Evolutionary conservation across 2,888 invertebrate genomes (phyloP), one percentile per base, ranked within the genome.

Genomic region (Ecdyonurus torrentis): DNA sequence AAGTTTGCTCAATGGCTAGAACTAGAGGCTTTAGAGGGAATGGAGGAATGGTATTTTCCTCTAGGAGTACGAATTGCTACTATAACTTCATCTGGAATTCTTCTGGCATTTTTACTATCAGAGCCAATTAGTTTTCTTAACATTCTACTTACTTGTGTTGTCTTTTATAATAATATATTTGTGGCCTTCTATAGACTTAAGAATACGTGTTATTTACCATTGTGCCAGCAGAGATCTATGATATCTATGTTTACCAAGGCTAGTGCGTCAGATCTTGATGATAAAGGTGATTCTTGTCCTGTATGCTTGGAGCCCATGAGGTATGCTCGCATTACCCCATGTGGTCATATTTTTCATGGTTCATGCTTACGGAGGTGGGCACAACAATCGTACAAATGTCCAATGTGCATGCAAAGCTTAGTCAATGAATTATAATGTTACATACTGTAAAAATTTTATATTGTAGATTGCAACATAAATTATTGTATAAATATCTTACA

Each of bases 41-140:
- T 68, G 60, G 68, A 68, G 55, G 68, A 68, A 62, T 67, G 65
- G 61, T 68, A 66, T 66, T 25, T 67, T 1, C 68, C 68, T 20
- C 58, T 65, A 2, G 50, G 67, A 2, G 52, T 63, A 18, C 59
- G 64, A n/a, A 20, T 58, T 1, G 50, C 60, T 10, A 60, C 66
- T 2, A 58, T 66, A 7, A 20, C 25, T 18, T 61, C 63, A 58
- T 66, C 67, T 23, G 19, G 55, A 22, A 19, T 61, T 5, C 50
- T 65, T n/a, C 59, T 61, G 19, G n/a, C 58, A 5, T 23, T 64
- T 25, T 50, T 64, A 5, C 18, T 62, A 19, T 25, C 63, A 20
- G 22, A 52, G 2, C 61, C 52, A 20, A 53, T 61, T 25, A 63
- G 60, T 25, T 25, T 66, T 7, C 25, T 66, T 1, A 60, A 61